Evolutionary conservation across 2,888 invertebrate species (phyloP).

Genomic region (Salticus scenicus): DNA sequence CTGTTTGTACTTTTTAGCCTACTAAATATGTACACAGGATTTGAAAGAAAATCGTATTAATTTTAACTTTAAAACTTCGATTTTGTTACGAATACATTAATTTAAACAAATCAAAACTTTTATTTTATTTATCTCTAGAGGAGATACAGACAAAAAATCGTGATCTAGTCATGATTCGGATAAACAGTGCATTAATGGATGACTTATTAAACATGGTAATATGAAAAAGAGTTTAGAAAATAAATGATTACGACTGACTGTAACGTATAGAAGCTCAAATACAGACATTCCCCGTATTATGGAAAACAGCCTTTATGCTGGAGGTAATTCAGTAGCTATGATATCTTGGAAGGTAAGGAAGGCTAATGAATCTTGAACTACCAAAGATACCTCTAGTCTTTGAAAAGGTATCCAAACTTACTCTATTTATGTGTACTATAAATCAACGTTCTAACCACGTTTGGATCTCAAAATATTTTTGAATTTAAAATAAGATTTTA

Average conservation of each 20-base stretch:
- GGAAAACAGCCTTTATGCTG: not conserved
- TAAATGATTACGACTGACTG: not conserved
- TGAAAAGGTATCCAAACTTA: conserved; percentile 51
- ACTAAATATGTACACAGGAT: too few species aligned
- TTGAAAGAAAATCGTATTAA: too few species aligned
- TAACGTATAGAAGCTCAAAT: not conserved
- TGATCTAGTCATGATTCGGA: conserved; percentile 63
- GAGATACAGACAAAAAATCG: conserved; percentile 23
- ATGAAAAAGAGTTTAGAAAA: not conserved
- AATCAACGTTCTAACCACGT: conserved; percentile 12
- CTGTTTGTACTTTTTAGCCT: too few species aligned
- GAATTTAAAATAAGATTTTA: conserved; percentile 21
- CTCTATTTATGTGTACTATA: conserved; percentile 8
- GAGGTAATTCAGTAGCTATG: not conserved
- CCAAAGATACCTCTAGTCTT: conserved; percentile 68
- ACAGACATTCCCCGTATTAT: not conserved
- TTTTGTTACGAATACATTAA: too few species aligned
- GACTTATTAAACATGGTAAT: conserved; percentile 20
- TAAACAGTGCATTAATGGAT: conserved; percentile 26
- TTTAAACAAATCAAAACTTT: too few species aligned
- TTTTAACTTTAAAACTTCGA: too few species aligned
- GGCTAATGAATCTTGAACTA: conserved; percentile 27
- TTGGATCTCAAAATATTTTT: conserved; percentile 5
- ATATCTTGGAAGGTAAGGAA: conserved; percentile 7
- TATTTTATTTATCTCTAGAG: not conserved